Percentiles rank a stretch among this genome's conserved stretches.
Evolutionary conservation across 2,113 vertebrate genomes (phyloP).

Genomic region (Corythornis madagascariensis): DNA sequence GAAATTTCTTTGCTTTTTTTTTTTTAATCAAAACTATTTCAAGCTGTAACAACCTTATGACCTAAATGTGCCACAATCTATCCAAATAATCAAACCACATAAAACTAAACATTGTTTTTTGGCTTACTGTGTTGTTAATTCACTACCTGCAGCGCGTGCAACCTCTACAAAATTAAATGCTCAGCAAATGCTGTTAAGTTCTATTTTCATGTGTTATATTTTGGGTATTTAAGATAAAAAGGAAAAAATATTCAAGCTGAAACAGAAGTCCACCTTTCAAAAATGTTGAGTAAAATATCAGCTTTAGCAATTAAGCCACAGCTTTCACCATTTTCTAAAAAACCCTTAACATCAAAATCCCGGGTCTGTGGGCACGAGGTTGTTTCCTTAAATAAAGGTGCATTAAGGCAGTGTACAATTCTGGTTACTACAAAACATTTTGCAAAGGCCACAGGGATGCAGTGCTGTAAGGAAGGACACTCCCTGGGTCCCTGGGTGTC

Average conservation of each 20-base stretch:
- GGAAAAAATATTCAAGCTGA: neutral
- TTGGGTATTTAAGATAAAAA: neutral
- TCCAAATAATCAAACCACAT: neutral
- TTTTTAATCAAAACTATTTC: neutral
- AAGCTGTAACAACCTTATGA: neutral
- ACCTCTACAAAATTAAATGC: neutral
- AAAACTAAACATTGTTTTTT: neutral
- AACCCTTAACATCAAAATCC: neutral
- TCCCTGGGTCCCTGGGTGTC: neutral
- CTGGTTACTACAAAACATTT: neutral
- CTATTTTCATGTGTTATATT: neutral
- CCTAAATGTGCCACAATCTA: neutral
- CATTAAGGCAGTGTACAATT: fast-evolving
- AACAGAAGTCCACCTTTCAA: neutral
- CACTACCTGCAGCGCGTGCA: neutral
- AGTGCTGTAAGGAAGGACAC: neutral
- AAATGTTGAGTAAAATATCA: neutral
- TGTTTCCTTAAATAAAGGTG: neutral
- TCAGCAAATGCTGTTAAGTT: neutral
- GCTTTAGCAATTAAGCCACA: neutral
- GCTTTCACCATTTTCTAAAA: neutral
- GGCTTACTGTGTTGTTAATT: neutral
- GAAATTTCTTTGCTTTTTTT: neutral
- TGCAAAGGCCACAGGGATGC: fast-evolving
- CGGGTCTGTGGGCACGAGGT: fast-evolving